phyloP scores from a whole-genome alignment of 2,888 invertebrate genomes.

The Drosophila anomalata region DNA sequence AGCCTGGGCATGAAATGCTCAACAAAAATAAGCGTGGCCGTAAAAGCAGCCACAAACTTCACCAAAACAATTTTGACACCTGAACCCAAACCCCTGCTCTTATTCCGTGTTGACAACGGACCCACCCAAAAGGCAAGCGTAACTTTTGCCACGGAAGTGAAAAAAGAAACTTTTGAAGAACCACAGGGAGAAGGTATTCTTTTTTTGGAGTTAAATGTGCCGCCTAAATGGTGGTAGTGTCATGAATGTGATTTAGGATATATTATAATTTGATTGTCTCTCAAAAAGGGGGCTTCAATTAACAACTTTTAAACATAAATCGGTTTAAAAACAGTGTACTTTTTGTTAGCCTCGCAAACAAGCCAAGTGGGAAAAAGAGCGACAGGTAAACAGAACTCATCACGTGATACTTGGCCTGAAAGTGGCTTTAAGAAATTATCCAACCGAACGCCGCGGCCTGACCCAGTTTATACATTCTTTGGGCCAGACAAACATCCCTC shows the following conservation, averaged over 20 bases:
- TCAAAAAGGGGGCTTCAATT: background rate
- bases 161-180: conserved; percentile 16
- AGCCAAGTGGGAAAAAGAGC: background rate
- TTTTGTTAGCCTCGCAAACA: background rate
- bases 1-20: conserved; percentile 65
- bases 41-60: conserved; percentile 74
- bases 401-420: conserved; percentile 24
- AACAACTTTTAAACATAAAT: background rate
- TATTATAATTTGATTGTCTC: conserved; percentile 15
- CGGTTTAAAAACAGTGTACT: too few species aligned
- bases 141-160: conserved; percentile 24
- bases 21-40: conserved; percentile 55
- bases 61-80: conserved; percentile 73
- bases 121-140: conserved; percentile 37
- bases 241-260: conserved; percentile 25
- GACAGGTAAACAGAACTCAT: conserved; percentile 22
- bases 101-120: conserved; percentile 71
- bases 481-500: conserved; percentile 11
- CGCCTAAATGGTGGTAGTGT: background rate
- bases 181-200: background rate
- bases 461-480: conserved; percentile 33
- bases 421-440: conserved; percentile 26
- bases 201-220: conserved; percentile 12
- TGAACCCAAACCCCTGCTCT: conserved; percentile 53
- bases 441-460: conserved; percentile 11